Base-by-base conservation (phyloP, 2,888 invertebrate species). In the Lottia gigantea region DNA sequence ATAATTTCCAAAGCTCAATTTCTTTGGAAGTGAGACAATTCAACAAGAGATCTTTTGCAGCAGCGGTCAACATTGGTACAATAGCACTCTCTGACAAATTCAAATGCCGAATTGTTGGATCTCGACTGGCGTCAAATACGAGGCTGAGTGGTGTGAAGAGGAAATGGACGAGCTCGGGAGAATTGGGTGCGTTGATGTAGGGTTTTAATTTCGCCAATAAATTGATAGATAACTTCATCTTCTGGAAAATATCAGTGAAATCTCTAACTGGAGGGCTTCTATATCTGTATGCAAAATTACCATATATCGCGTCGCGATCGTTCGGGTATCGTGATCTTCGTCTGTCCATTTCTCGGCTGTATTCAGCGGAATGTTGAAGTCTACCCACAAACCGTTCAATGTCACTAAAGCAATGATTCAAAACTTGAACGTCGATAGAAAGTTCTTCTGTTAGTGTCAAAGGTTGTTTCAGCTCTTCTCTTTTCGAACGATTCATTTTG, bases 1-100 rank as follows among this genome's bases (percentile, higher is more conserved):
- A 91, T 0, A 96, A 95, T 88, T 97, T 95, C 98, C 98, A 98
- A 16, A 99, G 91, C 89, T 99, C 98, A 1, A 95, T 95, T 90
- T 99, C 99, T 89, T 98, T 98, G 87, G 97, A 97, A 71, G 97
- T 98, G 76, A 99, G 94, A 89, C 98, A 99, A 90, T 98, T 97
- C 84, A 95, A 94, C 75, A 99, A 91, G 81, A 99, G 91, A 89
- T 98, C 98, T 78, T 97, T 93, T 3, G 98, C 96, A 87, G 98
- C 98, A 14, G 94, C 91, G 0, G 97, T 95, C 64, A 99, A 91
- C 81, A 98, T 90, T 0, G 99, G 99, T 79, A 96, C 94, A 16
- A 95, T 92, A 0, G 88, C 85, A 80, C 95, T 93, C 75, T 94
- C 91, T 0, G 96, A 94, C 72, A 97, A 90, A 83, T 95, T 93